Conservation (phyloP, 1,140 invertebrate species). For the Leptestheria dahalacensis region DNA sequence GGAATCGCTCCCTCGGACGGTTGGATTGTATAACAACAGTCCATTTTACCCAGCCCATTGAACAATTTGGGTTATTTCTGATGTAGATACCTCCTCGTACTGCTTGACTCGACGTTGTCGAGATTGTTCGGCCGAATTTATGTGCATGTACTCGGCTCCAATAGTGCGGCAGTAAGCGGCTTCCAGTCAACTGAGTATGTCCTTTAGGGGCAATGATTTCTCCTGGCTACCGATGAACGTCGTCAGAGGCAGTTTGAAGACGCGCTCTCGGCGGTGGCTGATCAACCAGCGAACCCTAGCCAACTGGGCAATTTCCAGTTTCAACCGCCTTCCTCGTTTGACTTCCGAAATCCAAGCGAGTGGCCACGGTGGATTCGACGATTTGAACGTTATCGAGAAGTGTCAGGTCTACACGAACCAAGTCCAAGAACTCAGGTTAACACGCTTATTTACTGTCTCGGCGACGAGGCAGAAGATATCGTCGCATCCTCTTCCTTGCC, state of each 20-base stretch:
- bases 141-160: slow-evolving; percentile 99
- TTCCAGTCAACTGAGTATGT: slow-evolving; percentile 86
- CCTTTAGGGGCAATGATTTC: slow-evolving; percentile 70
- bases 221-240: slow-evolving; percentile 96
- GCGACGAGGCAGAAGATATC: not conserved
- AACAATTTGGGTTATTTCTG: too few species aligned
- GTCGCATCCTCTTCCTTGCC: not conserved
- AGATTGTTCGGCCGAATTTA: slow-evolving; percentile 96
- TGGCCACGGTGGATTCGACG: not conserved
- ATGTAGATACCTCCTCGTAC: too few species aligned
- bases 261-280: slow-evolving; percentile 63
- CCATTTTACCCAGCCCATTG: too few species aligned
- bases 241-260: slow-evolving; percentile 90
- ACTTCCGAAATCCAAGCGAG: not conserved
- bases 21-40: too few species aligned
- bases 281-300: not conserved
- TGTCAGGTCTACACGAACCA: not conserved
- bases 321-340: not conserved
- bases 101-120: too few species aligned
- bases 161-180: slow-evolving; percentile 76
- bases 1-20: too few species aligned
- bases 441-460: not conserved
- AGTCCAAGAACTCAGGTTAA: not conserved
- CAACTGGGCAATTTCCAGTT: not conserved
- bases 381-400: not conserved